These are phyloP conservation scores for Platysternon megacephalum DNA, from an alignment of 2,113 vertebrate species.

Conservation along the genomic window DNA sequence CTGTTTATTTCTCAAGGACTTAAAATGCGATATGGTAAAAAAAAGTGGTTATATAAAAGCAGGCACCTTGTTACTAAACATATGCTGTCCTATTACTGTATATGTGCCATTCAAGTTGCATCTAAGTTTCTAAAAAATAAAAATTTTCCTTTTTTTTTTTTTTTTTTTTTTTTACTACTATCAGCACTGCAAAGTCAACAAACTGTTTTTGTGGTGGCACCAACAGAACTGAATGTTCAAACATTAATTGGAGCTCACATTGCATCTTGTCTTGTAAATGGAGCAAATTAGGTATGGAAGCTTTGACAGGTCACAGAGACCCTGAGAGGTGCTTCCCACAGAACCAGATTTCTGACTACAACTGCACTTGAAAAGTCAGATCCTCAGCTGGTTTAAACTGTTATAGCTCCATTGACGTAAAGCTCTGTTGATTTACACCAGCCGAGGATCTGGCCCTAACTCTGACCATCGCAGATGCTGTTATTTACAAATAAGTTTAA, in stretches of 20 bases:
- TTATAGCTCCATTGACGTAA: neutral
- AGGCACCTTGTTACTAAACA: constrained; percentile 30
- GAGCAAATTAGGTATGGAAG: constrained; percentile 40
- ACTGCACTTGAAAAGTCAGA: neutral
- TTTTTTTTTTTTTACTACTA: constrained; percentile 29
- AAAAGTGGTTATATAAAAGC: constrained; percentile 33
- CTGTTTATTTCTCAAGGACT: constrained; percentile 29
- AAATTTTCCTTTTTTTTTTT: constrained; percentile 31
- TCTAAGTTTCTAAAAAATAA: neutral
- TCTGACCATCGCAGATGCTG: neutral
- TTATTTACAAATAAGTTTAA: neutral
- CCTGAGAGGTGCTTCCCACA: constrained; percentile 4
- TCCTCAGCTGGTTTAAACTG: neutral
- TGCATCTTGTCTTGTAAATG: constrained; percentile 62
- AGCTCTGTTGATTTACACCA: neutral
- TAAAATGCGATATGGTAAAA: constrained; percentile 42
- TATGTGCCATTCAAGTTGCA: neutral
- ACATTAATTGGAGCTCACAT: constrained; percentile 41
- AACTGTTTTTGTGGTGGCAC: constrained; percentile 59
- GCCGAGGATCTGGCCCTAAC: neutral
- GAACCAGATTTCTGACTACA: constrained; percentile 3
- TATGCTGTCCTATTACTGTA: neutral
- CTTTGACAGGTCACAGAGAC: neutral
- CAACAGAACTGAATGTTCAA: constrained; percentile 60
- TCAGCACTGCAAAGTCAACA: constrained; percentile 47